phyloP scores from a whole-genome alignment of 2,113 vertebrate genomes.

The Scomber scombrus region DNA sequence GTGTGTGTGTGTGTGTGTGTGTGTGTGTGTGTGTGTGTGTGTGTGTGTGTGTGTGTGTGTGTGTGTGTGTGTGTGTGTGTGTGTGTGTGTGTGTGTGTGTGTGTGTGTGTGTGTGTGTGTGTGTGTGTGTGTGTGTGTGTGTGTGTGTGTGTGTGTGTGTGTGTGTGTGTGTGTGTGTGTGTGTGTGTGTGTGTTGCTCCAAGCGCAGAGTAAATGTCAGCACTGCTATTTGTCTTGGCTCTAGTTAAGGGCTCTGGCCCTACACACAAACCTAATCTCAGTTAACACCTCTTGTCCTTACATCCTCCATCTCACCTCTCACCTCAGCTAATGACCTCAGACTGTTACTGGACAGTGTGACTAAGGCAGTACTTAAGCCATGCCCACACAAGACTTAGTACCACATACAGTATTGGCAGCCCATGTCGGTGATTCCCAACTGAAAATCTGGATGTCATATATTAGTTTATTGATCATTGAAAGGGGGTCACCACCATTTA shows the following conservation, averaged over 20 bases:
- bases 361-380: not conserved
- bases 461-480: not conserved
- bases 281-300: conserved; percentile 48
- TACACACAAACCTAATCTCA: conserved; percentile 33
- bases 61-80: no score
- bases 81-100: not conserved
- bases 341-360: not conserved
- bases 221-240: conserved; percentile 72
- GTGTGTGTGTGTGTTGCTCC: conserved; percentile 30
- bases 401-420: not conserved
- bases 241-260: conserved; percentile 27
- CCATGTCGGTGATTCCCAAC: not conserved
- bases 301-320: conserved; percentile 33
- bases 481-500: not conserved
- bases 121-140: no score
- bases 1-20: not conserved
- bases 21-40: no score
- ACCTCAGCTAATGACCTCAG: conserved; percentile 35
- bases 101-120: conserved; percentile 4
- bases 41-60: no score
- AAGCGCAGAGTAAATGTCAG: conserved; percentile 70
- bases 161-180: no score
- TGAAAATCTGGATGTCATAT: not conserved
- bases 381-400: not conserved
- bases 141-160: no score